These are phyloP conservation scores for Yponomeuta evonymella DNA, from an alignment of 2,888 invertebrate genomes.

Conservation along the genomic window DNA sequence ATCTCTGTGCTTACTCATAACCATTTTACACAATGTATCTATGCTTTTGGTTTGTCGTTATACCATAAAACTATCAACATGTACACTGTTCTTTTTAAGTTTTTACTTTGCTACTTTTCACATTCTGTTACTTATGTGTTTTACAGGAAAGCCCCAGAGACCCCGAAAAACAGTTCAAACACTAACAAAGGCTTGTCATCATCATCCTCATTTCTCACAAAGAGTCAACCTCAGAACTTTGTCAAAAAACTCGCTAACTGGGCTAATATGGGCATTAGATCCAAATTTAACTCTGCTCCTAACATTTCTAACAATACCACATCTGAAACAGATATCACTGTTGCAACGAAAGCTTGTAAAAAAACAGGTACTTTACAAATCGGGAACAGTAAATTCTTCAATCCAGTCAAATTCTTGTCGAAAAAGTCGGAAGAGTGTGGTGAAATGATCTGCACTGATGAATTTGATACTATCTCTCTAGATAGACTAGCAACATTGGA, in stretches of 20 bases:
- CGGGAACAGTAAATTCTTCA: slow-evolving; percentile 71
- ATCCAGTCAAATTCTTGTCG: slow-evolving; percentile 43
- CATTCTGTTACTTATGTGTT: slow-evolving; percentile 60
- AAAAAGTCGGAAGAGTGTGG: slow-evolving; percentile 69
- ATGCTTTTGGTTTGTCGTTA: background rate
- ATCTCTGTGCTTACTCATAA: background rate
- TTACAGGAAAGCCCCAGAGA: slow-evolving; percentile 71
- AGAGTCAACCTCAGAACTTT: slow-evolving; percentile 63
- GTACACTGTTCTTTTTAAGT: slow-evolving; percentile 5
- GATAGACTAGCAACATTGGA: slow-evolving; percentile 62
- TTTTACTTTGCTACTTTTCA: slow-evolving; percentile 22
- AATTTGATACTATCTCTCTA: slow-evolving; percentile 68
- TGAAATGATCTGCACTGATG: slow-evolving; percentile 63
- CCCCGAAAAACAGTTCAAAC: slow-evolving; percentile 56
- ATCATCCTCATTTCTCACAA: slow-evolving; percentile 65
- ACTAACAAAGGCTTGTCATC: slow-evolving; percentile 54
- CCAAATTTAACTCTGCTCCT: slow-evolving; percentile 70
- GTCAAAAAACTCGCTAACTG: slow-evolving; percentile 72
- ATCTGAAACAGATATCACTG: slow-evolving; percentile 52
- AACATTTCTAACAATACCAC: slow-evolving; percentile 60
- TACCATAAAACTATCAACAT: background rate
- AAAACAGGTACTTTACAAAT: slow-evolving; percentile 57
- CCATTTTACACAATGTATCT: background rate
- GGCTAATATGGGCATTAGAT: slow-evolving; percentile 64
- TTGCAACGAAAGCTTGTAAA: slow-evolving; percentile 41